Base-by-base conservation (phyloP, 2,888 invertebrate species). In the Synanthedon myopaeformis region DNA sequence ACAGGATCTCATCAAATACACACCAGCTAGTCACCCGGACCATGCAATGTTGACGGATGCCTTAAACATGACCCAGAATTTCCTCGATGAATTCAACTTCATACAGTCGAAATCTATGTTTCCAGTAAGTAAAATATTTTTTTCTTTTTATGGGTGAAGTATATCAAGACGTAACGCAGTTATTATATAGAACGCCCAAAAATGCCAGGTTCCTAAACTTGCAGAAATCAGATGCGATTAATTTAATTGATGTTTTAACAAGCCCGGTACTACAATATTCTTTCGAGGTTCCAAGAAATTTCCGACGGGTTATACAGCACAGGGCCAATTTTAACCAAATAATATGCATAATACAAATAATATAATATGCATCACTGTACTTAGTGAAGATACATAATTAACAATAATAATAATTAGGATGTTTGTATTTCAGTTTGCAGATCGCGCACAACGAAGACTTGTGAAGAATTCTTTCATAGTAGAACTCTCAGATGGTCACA, bases 401-500 rank as follows among this genome's bases (percentile, higher is more conserved):
- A 28, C 10, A 12, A 42, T 41, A 17, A 42, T 42, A 42, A 42
- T 52, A 42, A 54, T 52, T 42, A 41, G 19, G 52, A 56, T 51
- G 17, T 53, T 35, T 35, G 35, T 60, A 61, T 76, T 76, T 13
- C 73, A 94, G 93, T 92, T 91, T 65, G 91, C 92, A 51, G 94
- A 94, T 69, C 89, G 94, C 62, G 93, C 95, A 55, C 93, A 96
- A 73, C 90, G 96, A 59, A 92, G 96, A 74, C 91, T 98, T 69
- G 96, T 97, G 35, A 97, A 96, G 80, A 97, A 97, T 79, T 96
- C 97, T 0, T 96, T 97, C 73, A 95, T 97, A 58, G 97, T 98
- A 19, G 97, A 98, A 81, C 89, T 95, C 54, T 93, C 94, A 3
- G 96, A 96, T 71, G 94, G 94, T 11, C 94, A 94, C 78, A 90